Base-by-base conservation (phyloP, 2,888 invertebrate species). In the Drosophila formosana region DNA sequence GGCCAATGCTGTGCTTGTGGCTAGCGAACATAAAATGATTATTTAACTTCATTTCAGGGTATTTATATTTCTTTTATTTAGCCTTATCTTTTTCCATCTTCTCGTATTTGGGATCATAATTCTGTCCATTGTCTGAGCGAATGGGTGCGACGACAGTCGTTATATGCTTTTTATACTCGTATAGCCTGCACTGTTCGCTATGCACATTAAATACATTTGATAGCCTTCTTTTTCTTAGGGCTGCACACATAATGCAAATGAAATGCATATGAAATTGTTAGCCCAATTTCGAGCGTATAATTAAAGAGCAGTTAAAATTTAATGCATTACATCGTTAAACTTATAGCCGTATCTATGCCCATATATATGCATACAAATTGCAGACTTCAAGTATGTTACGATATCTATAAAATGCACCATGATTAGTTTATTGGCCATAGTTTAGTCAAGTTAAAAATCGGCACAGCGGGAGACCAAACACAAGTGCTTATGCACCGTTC, bases 1-100 rank as follows among this genome's bases (percentile, higher is more conserved):
- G 64, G 30, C 79, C 66, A 82, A 72, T 82, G 86, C 80, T 88
- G 88, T n/a, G n/a, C n/a, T n/a, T n/a, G n/a, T n/a, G n/a, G n/a
- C n/a, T 60, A 37, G 9, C 26, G 13, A 49, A 49, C 82, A 82
- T 79, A 75, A 80, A 80, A 71, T 66, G 81, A 53, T 83, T 84
- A 84, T 81, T 82, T 74, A 81, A 73, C 79, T 78, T 69, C 46
- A 66, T 51, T 70, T 78, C 46, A 76, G 67, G 47, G 49, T 56
- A 50, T 82, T 46, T 57, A 26, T 18, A 13, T 53, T 49, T 50
- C 8, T 34, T 57, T 43, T 13, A 45, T 23, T 34, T 13, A 5
- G 4, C 34, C 51, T 37, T 26, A 30, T 52, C 25, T 52, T 32
- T 50, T 25, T 28, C 25, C 37, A 32, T 46, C 51, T 18, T 18